These are phyloP conservation scores for Porites rus DNA, from an alignment of 92 coral and sea anemone genomes.

Conservation along the genomic window DNA sequence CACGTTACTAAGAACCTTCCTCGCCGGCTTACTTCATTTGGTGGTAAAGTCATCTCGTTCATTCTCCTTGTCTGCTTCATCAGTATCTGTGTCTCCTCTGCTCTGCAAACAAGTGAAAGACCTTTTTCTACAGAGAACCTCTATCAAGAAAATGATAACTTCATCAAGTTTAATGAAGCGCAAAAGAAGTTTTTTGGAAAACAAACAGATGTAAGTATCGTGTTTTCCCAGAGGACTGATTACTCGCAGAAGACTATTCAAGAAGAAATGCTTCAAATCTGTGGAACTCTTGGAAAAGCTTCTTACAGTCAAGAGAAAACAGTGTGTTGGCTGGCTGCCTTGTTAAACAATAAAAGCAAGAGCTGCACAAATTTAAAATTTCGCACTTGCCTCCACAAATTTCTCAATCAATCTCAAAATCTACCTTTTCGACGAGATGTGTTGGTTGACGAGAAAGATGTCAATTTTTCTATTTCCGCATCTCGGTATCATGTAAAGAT, in stretches of 20 bases:
- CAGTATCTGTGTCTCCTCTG: neutral
- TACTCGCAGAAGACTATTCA: slow-evolving; percentile 25
- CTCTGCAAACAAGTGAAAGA: neutral
- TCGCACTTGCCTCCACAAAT: slow-evolving; percentile 21
- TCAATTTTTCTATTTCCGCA: too few species aligned
- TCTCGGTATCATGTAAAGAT: slow-evolving; percentile 56
- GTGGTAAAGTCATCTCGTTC: too few species aligned
- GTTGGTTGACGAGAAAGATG: neutral
- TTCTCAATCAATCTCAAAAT: slow-evolving; percentile 5
- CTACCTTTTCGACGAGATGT: slow-evolving; percentile 38
- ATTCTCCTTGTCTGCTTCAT: neutral
- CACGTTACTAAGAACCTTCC: too few species aligned
- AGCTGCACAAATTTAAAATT: slow-evolving; percentile 37
- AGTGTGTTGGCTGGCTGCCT: slow-evolving; percentile 57
- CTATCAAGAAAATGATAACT: neutral
- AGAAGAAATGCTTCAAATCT: slow-evolving; percentile 9
- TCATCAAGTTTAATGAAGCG: neutral
- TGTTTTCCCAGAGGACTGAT: slow-evolving; percentile 21
- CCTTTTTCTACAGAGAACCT: neutral
- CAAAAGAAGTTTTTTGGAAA: slow-evolving; percentile 26
- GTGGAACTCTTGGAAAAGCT: slow-evolving; percentile 12
- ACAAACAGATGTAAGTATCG: slow-evolving; percentile 38
- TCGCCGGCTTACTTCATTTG: too few species aligned
- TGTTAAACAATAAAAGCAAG: slow-evolving; percentile 1
- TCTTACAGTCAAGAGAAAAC: slow-evolving; percentile 10